Evolutionary conservation across 2,888 invertebrate genomes (phyloP).

Genomic region (Tinea semifulvella): DNA sequence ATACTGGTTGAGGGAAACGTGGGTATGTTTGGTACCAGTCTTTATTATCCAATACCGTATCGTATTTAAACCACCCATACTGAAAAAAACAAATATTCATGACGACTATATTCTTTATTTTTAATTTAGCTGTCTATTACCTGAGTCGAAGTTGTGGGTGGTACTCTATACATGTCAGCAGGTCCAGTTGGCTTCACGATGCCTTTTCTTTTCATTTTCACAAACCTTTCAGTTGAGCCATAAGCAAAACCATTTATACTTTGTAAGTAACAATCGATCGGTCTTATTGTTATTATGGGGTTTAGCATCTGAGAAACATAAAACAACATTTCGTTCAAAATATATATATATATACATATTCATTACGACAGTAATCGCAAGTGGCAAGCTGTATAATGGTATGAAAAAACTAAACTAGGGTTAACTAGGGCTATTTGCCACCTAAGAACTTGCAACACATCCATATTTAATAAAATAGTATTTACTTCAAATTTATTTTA

Average conservation of each 20-base stretch:
- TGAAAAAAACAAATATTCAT: conserved; percentile 20
- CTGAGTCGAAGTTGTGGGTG: conserved; percentile 51
- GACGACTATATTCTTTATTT: too few relatives aligned
- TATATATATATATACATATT: too few relatives aligned
- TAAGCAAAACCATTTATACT: conserved; percentile 65
- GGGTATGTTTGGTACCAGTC: conserved; percentile 49
- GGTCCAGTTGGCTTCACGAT: conserved; percentile 63
- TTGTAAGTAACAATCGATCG: conserved; percentile 57
- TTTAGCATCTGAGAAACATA: conserved; percentile 13
- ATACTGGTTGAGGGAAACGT: conserved; percentile 43
- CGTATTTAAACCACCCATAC: conserved; percentile 61
- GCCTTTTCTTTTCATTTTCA: conserved; percentile 58
- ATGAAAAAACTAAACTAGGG: too few relatives aligned
- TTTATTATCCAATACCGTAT: conserved; percentile 36
- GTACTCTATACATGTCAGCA: conserved; percentile 54
- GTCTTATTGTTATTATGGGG: conserved; percentile 27
- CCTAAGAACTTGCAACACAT: too few relatives aligned
- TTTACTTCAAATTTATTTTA: too few relatives aligned
- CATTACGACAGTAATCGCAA: too few relatives aligned
- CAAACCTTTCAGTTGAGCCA: conserved; percentile 52
- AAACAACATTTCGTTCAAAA: not conserved
- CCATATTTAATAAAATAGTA: too few relatives aligned
- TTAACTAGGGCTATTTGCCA: too few relatives aligned
- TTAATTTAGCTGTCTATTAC: conserved; percentile 22
- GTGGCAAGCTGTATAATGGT: too few relatives aligned